Conservation (phyloP, 2,888 invertebrate genomes). For the Ditylenchus weischeri region DNA sequence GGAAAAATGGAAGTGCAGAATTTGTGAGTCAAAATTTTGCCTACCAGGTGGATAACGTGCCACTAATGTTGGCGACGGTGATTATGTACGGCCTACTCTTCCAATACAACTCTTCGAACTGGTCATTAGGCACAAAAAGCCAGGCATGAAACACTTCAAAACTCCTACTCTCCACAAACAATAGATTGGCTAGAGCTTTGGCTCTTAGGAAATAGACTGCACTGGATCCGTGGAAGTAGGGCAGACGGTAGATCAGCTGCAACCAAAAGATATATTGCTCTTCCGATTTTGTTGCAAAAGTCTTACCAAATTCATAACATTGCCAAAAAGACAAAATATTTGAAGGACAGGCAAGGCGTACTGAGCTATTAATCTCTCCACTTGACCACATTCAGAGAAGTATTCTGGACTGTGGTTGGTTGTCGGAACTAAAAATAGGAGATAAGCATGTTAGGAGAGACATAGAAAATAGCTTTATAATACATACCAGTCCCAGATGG, state of each 20-base stretch:
- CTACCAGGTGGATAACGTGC: constrained; percentile 53
- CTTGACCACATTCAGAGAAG: constrained; percentile 21
- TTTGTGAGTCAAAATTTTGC: no score
- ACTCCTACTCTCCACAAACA: constrained; percentile 49
- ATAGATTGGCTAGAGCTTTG: constrained; percentile 49
- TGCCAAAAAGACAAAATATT: constrained; percentile 49
- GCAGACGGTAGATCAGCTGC: constrained; percentile 47
- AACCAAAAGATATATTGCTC: no score
- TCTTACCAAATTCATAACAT: constrained; percentile 42
- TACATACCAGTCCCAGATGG: constrained; percentile 4
- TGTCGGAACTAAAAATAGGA: constrained; percentile 13
- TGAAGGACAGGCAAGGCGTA: constrained; percentile 47
- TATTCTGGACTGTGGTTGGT: constrained; percentile 28
- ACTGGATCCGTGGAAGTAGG: constrained; percentile 51
- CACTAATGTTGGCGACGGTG: constrained; percentile 53
- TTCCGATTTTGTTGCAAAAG: no score
- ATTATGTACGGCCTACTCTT: constrained; percentile 49
- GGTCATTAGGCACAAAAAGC: constrained; percentile 32
- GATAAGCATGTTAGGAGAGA: no score
- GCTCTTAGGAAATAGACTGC: constrained; percentile 51
- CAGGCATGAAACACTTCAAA: constrained; percentile 53
- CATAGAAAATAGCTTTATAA: no score
- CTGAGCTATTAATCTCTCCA: constrained; percentile 29
- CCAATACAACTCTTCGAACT: constrained; percentile 50
- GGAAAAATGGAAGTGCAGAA: no score